These are phyloP conservation scores for Cercopithecus diana DNA, from an alignment of 2,797 vertebrate genomes.

Conservation along the genomic window DNA sequence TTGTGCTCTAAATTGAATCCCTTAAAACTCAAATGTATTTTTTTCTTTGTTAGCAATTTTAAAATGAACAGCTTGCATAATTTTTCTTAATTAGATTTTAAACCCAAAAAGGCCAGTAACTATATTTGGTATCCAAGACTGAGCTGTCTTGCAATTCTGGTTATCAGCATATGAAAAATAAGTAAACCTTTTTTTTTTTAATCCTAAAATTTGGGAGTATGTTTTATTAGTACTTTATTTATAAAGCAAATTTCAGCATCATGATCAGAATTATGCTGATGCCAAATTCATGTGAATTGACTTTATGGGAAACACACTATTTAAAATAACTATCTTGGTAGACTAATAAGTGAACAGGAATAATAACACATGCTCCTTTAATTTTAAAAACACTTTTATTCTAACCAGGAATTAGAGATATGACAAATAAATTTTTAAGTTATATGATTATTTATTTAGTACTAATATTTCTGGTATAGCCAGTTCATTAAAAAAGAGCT, in stretches of 20 bases:
- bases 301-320: neutral
- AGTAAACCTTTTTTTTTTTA: neutral
- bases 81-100: constrained; percentile 21
- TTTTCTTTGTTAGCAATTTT: neutral
- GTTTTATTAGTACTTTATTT: neutral
- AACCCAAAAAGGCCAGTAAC: neutral
- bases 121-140: neutral
- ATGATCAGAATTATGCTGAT: neutral
- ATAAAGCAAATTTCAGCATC: neutral
- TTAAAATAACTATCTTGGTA: neutral
- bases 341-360: neutral
- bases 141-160: neutral
- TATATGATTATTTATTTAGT: neutral
- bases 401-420: neutral
- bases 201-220: neutral
- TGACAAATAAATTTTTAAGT: neutral
- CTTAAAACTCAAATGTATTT: neutral
- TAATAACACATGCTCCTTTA: neutral
- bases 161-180: neutral
- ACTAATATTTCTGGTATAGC: neutral
- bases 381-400: neutral
- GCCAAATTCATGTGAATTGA: neutral
- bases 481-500: neutral
- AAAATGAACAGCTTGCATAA: neutral
- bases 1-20: neutral